Conservation (phyloP, 2,888 invertebrate species). For the Macroteleia sp. region DNA sequence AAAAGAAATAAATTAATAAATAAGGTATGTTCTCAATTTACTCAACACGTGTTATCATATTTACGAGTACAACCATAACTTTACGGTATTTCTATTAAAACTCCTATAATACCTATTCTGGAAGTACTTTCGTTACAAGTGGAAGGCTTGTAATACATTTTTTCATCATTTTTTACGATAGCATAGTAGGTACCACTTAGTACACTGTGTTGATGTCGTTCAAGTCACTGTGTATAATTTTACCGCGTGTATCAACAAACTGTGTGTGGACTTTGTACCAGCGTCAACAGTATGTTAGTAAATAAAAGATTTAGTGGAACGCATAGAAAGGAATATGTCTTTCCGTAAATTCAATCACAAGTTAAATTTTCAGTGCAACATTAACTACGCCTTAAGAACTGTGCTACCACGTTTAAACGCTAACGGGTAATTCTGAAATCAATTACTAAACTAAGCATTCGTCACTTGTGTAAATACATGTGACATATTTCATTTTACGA, state of each 20-base stretch:
- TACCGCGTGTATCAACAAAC: slow-evolving; percentile 22
- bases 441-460: too few species aligned
- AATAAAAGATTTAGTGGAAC: slow-evolving; percentile 27
- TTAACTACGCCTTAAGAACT: too few species aligned
- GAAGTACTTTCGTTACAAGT: slow-evolving; percentile 24
- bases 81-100: slow-evolving; percentile 37
- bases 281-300: slow-evolving; percentile 26
- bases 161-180: slow-evolving; percentile 37
- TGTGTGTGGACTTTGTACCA: slow-evolving; percentile 9
- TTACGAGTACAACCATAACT: slow-evolving; percentile 13
- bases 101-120: slow-evolving; percentile 18
- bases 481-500: too few species aligned
- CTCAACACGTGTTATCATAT: slow-evolving; percentile 19
- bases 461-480: too few species aligned
- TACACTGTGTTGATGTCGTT: slow-evolving; percentile 1
- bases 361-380: slow-evolving; percentile 29
- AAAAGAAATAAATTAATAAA: slow-evolving; percentile 23
- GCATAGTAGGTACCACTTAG: slow-evolving; percentile 13
- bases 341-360: slow-evolving; percentile 19
- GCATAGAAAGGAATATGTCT: slow-evolving; percentile 10
- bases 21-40: slow-evolving; percentile 3
- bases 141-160: slow-evolving; percentile 22
- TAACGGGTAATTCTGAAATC: too few species aligned
- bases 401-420: too few species aligned
- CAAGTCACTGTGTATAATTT: slow-evolving; percentile 28